These are phyloP conservation scores for Athetis lepigone DNA, from an alignment of 2,888 invertebrate species.

Conservation along the genomic window DNA sequence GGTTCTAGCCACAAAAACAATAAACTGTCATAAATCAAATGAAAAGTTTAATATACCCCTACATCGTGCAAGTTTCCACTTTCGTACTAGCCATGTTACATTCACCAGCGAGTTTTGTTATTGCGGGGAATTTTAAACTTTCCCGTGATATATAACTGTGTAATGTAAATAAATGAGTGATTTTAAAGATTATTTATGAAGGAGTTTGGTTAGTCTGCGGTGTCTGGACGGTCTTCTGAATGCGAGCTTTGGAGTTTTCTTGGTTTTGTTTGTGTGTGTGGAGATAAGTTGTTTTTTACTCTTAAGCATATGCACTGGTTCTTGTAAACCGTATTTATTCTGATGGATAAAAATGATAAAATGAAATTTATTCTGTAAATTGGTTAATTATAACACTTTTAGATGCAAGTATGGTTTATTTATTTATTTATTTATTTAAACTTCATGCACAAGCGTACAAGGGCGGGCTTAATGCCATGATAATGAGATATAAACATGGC, in stretches of 20 bases:
- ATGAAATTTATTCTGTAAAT: no score
- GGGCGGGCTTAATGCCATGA: no score
- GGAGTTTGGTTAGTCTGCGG: conserved; percentile 28
- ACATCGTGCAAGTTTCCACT: conserved; percentile 68
- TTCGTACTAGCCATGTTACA: conserved; percentile 57
- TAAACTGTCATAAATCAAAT: conserved; percentile 84
- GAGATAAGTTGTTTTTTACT: neutral
- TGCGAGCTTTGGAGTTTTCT: conserved; percentile 25
- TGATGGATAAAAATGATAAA: no score
- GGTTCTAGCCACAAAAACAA: conserved; percentile 75
- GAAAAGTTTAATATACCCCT: conserved; percentile 81
- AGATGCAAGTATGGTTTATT: no score
- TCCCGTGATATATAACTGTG: conserved; percentile 60
- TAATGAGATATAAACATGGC: no score
- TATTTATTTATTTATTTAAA: no score
- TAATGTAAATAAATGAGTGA: conserved; percentile 66
- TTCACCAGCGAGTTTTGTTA: conserved; percentile 59
- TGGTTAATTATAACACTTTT: no score
- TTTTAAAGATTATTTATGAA: conserved; percentile 60
- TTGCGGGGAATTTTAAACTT: conserved; percentile 65
- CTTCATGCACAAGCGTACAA: no score
- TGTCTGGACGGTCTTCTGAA: conserved; percentile 31
- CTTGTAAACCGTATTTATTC: no score
- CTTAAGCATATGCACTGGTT: neutral
- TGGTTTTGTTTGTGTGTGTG: neutral